Percentiles rank a stretch among this genome's conserved stretches.
Conservation (phyloP, 1,140 invertebrate species). For the Nomia melanderi region DNA sequence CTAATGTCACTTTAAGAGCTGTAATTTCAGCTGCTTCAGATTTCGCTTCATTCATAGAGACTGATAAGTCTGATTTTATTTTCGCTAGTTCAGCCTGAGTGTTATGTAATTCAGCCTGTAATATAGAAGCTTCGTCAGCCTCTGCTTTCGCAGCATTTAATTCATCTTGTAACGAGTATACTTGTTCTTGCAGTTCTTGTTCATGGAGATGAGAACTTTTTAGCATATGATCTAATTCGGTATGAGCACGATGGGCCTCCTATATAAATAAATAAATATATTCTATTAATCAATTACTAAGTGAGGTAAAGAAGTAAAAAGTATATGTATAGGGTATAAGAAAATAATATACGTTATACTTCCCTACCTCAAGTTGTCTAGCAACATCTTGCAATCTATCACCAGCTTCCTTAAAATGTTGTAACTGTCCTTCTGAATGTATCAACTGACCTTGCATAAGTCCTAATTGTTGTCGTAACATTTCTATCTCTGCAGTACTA, state of each 20-base stretch:
- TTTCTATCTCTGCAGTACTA: slow-evolving; percentile 77
- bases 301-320: too few species aligned
- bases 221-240: slow-evolving; percentile 82
- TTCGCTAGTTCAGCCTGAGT: slow-evolving; percentile 68
- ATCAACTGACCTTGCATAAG: slow-evolving; percentile 79
- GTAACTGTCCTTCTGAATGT: slow-evolving; percentile 73
- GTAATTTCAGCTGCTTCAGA: slow-evolving; percentile 66
- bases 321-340: not conserved
- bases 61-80: slow-evolving; percentile 66
- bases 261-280: slow-evolving; percentile 63
- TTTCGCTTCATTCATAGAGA: slow-evolving; percentile 65
- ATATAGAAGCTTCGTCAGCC: slow-evolving; percentile 63
- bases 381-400: slow-evolving; percentile 79
- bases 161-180: slow-evolving; percentile 73
- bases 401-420: slow-evolving; percentile 73
- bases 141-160: slow-evolving; percentile 69
- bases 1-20: slow-evolving; percentile 56
- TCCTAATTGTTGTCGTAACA: slow-evolving; percentile 76
- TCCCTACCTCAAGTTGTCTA: slow-evolving; percentile 82
- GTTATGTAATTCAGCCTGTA: slow-evolving; percentile 70
- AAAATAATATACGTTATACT: slow-evolving; percentile 5
- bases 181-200: slow-evolving; percentile 76
- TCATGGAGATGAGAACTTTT: slow-evolving; percentile 77
- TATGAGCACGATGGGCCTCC: slow-evolving; percentile 81
- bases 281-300: slow-evolving; percentile 13